Conservation (phyloP, 1,140 invertebrate genomes). For the Apis florea region DNA sequence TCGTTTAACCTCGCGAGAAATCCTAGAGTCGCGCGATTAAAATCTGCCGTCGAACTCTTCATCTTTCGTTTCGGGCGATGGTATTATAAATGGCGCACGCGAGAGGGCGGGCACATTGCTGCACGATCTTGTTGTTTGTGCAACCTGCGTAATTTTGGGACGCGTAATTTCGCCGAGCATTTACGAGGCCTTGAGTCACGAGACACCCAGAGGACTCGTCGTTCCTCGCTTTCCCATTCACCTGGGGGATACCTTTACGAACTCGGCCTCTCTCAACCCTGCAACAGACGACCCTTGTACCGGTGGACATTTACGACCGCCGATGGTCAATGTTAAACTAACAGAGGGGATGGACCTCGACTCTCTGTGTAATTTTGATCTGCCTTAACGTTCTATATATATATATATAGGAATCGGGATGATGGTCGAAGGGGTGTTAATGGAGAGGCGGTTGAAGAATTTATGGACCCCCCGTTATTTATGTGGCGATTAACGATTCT, state of each 20-base stretch:
- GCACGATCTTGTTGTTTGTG: constrained; percentile 48
- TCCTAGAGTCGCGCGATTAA: constrained; percentile 21
- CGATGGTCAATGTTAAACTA: constrained; percentile 48
- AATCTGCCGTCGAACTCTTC: background rate
- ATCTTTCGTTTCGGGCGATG: too few relatives aligned
- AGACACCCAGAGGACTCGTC: constrained; percentile 53
- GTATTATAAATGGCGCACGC: background rate
- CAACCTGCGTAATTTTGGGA: constrained; percentile 58
- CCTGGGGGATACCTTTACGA: constrained; percentile 50
- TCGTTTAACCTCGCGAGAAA: constrained; percentile 8
- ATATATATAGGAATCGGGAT: background rate
- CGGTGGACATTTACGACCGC: constrained; percentile 55
- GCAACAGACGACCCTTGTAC: constrained; percentile 50
- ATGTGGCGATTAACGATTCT: background rate
- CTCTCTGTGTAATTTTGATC: constrained; percentile 6
- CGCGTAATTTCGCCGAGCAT: constrained; percentile 59
- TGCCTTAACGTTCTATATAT: background rate
- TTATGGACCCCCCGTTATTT: background rate
- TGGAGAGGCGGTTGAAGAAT: background rate
- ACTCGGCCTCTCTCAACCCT: constrained; percentile 14
- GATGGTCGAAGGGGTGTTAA: background rate
- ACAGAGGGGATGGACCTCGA: background rate
- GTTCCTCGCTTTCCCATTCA: constrained; percentile 40
- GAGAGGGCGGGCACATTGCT: constrained; percentile 32
- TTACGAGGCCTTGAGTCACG: constrained; percentile 51